Evolutionary conservation across 2,797 vertebrate genomes (phyloP), one percentile per base, ranked within the genome.

Genomic region (Anisognathus igniventris): DNA sequence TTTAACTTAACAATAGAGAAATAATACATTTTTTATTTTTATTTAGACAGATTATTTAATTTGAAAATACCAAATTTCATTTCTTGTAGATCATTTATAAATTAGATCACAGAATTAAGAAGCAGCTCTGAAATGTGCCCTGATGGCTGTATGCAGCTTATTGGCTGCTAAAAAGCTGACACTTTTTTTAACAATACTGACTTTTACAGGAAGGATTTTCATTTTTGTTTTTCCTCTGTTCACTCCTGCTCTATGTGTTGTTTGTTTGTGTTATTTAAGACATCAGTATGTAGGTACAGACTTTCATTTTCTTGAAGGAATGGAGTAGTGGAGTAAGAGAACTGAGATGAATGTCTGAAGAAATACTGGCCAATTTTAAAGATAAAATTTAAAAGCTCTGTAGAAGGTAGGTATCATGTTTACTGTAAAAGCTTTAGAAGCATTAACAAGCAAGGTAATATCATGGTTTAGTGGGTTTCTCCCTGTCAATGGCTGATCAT

Each of bases 31-130:
- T 86, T 73, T 28, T 56, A 54, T 74, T 92, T 95, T 89, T 90
- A 85, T 85, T 88, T 85, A 33, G 67, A 84, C 45, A 79, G 35
- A 71, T 82, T 13, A 91, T 87, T 93, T 87, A 67, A 92, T 93
- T 91, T 95, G 25, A 91, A 92, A 91, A 85, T 77, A 37, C 12
- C 3, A 82, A 82, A 94, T 85, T 61, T 5, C 37, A 71, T 88
- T 90, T 89, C 53, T 85, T 39, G 48, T 44, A 54, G 20, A 53
- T 71, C 20, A 39, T 16, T 82, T 77, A 85, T 13, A 93, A 95
- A 94, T 96, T 87, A 89, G 25, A 87, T 64, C 33, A 78, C 25
- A 56, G 50, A 70, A 84, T 68, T 68, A 65, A 75, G 44, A 90
- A 90, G 53, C 9, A 39, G 21, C 33, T 70, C 42, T 92, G 56